Conservation (phyloP, 2,797 vertebrate species). For the Varecia variegata region DNA sequence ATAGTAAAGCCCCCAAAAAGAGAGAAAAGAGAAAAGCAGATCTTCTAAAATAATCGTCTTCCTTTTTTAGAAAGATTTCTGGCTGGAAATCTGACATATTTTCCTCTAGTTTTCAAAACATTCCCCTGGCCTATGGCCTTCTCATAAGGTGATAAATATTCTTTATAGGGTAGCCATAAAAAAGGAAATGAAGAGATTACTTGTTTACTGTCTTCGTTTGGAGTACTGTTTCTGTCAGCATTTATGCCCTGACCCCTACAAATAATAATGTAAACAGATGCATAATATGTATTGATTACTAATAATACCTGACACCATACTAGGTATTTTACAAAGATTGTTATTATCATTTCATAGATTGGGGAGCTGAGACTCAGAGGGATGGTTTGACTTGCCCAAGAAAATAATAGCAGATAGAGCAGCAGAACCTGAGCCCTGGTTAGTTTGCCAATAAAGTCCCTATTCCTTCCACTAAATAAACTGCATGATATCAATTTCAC, state of each 20-base stretch:
- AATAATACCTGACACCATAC: neutral
- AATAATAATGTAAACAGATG: neutral
- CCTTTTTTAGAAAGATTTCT: neutral
- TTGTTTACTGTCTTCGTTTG: neutral
- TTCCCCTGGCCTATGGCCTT: neutral
- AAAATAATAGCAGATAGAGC: neutral
- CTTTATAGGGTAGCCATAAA: neutral
- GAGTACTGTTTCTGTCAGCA: neutral
- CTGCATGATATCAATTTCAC: neutral
- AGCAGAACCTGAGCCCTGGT: neutral
- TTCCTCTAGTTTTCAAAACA: neutral
- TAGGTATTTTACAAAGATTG: neutral
- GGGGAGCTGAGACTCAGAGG: neutral
- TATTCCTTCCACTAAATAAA: neutral
- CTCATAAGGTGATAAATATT: neutral
- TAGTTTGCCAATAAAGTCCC: neutral
- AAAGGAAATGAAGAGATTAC: neutral
- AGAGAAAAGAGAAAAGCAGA: neutral
- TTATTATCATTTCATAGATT: neutral
- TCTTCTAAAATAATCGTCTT: neutral
- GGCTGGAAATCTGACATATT: neutral
- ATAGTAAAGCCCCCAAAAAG: fast-evolving
- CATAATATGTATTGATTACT: neutral
- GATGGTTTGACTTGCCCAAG: neutral
- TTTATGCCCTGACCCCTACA: neutral